These are phyloP conservation scores for Melanotus villosus DNA, from an alignment of 2,888 invertebrate species.

Conservation along the genomic window DNA sequence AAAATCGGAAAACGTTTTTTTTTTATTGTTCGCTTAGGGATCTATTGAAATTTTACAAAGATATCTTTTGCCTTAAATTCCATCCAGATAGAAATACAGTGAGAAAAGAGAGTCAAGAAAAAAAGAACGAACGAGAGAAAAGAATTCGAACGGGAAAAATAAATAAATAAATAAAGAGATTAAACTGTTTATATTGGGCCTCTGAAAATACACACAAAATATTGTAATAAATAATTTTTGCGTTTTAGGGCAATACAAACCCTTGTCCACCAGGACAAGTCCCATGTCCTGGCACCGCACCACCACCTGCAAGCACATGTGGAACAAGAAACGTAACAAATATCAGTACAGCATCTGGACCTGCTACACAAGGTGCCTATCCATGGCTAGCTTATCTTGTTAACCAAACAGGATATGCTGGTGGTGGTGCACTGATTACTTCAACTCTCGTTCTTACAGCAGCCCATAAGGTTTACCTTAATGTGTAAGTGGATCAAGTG, in stretches of 20 bases:
- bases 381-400: conserved; percentile 78
- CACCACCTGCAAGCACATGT: conserved; percentile 60
- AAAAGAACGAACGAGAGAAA: no score
- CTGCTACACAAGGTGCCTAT: conserved; percentile 78
- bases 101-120: no score
- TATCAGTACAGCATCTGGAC: conserved; percentile 67
- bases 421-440: conserved; percentile 81
- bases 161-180: no score
- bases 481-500: not conserved
- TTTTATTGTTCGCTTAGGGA: no score
- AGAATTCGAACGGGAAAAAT: no score
- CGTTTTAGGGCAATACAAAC: conserved; percentile 34
- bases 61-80: no score
- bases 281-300: conserved; percentile 57
- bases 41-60: no score
- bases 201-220: no score
- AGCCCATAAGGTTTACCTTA: conserved; percentile 75
- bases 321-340: conserved; percentile 68
- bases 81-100: no score
- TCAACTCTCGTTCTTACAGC: conserved; percentile 80
- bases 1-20: no score
- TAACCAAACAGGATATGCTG: conserved; percentile 71
- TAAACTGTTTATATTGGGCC: no score
- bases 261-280: conserved; percentile 58
- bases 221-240: no score